Evolutionary conservation across 2,797 vertebrate species (phyloP).

Genomic region (Anabacerthia variegaticeps): DNA sequence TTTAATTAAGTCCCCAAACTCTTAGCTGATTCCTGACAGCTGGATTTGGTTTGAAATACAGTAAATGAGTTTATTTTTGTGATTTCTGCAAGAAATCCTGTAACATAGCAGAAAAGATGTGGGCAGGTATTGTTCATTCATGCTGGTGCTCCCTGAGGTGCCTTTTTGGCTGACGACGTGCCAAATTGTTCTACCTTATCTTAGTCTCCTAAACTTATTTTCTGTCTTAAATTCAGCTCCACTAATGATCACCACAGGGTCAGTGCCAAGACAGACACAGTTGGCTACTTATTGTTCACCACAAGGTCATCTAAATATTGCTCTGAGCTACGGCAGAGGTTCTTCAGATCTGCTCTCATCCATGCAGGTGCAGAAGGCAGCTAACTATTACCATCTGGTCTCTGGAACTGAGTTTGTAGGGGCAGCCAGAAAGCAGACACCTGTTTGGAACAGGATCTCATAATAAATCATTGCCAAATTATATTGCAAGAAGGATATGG

Average conservation of each 20-base stretch:
- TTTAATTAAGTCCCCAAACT: neutral
- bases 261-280: constrained; percentile 13
- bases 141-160: neutral
- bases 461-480: constrained; percentile 21
- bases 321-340: constrained; percentile 11
- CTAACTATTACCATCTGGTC: constrained; percentile 62
- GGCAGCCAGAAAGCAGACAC: constrained; percentile 42
- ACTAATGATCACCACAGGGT: neutral
- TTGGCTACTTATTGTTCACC: neutral
- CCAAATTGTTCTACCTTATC: neutral
- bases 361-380: constrained; percentile 58
- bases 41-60: neutral
- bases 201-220: neutral
- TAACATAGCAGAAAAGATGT: neutral
- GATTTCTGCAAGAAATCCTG: neutral
- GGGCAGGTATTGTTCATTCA: neutral
- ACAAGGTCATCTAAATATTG: neutral
- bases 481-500: neutral
- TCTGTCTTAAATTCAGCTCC: neutral
- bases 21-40: neutral
- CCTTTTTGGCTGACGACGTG: neutral
- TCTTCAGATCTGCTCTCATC: constrained; percentile 45
- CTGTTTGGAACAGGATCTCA: neutral
- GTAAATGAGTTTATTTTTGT: neutral
- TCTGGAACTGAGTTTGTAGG: neutral